These are phyloP conservation scores for Scyliorhinus canicula DNA, from an alignment of 2,797 vertebrate genomes.

Conservation along the genomic window DNA sequence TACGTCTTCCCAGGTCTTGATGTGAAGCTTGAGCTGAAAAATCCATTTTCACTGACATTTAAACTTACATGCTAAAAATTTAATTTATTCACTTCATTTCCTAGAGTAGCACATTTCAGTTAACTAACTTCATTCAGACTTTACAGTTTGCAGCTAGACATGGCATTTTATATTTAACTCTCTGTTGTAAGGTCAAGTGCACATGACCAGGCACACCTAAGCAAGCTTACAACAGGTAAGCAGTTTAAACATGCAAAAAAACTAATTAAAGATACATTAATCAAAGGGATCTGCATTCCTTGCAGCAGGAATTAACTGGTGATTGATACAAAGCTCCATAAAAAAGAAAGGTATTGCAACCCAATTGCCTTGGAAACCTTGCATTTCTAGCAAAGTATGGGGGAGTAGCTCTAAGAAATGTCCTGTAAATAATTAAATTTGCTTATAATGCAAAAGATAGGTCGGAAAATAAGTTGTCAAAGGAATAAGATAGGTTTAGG, in stretches of 20 bases:
- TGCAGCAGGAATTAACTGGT: not conserved
- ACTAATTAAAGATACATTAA: not conserved
- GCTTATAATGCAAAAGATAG: too few relatives aligned
- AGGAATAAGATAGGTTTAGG: too few relatives aligned
- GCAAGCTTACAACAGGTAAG: not conserved
- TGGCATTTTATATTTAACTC: not conserved
- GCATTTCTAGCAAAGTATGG: not conserved
- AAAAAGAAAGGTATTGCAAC: not conserved
- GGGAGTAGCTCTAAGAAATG: not conserved
- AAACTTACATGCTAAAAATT: not conserved
- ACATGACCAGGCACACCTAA: not conserved
- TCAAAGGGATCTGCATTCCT: not conserved
- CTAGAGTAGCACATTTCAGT: not conserved
- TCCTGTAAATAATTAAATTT: not conserved
- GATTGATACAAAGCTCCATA: not conserved
- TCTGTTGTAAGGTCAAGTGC: not conserved
- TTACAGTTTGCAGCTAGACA: not conserved
- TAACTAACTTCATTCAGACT: constrained; percentile 18
- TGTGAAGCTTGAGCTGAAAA: not conserved
- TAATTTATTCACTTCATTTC: not conserved
- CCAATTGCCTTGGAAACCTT: not conserved
- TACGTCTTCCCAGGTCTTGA: not conserved
- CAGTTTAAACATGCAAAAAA: not conserved
- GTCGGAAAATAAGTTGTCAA: too few relatives aligned
- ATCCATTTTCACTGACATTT: not conserved